Conservation (phyloP, 92 coral and sea anemone genomes). For the Epizoanthus ramosus region DNA sequence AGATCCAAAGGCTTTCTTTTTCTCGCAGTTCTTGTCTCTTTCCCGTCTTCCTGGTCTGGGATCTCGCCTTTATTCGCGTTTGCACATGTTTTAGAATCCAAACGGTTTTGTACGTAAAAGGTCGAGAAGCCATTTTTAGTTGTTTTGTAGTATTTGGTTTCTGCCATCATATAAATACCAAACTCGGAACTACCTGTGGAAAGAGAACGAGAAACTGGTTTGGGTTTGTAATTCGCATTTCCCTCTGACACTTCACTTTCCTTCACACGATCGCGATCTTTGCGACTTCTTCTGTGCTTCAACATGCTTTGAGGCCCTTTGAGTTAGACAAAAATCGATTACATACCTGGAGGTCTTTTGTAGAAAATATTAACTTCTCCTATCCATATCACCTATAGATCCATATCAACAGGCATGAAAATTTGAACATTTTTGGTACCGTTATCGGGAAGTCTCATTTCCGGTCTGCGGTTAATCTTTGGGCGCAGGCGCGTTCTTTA, state of each 20-base stretch:
- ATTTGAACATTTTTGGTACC: not conserved
- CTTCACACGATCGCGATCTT: slow-evolving; percentile 24
- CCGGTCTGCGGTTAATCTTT: slow-evolving; percentile 52
- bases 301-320: slow-evolving; percentile 11
- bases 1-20: slow-evolving; percentile 25
- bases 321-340: not conserved
- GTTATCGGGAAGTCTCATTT: not conserved
- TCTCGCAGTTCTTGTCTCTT: not conserved
- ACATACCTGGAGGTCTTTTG: slow-evolving; percentile 23
- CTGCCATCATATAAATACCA: slow-evolving; percentile 1
- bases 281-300: slow-evolving; percentile 44
- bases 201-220: not conserved
- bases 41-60: not conserved
- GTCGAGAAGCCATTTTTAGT: slow-evolving; percentile 36
- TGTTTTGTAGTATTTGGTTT: slow-evolving; percentile 22
- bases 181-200: slow-evolving; percentile 28
- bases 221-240: slow-evolving; percentile 4
- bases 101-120: slow-evolving; percentile 16
- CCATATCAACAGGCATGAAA: not conserved
- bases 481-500: slow-evolving; percentile 66
- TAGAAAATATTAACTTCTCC: slow-evolving; percentile 2
- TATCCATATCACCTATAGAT: not conserved
- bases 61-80: not conserved
- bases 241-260: not conserved
- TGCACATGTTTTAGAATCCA: slow-evolving; percentile 8